Base-by-base conservation (phyloP, 2,888 invertebrate species). In the Catocala sponsa region DNA sequence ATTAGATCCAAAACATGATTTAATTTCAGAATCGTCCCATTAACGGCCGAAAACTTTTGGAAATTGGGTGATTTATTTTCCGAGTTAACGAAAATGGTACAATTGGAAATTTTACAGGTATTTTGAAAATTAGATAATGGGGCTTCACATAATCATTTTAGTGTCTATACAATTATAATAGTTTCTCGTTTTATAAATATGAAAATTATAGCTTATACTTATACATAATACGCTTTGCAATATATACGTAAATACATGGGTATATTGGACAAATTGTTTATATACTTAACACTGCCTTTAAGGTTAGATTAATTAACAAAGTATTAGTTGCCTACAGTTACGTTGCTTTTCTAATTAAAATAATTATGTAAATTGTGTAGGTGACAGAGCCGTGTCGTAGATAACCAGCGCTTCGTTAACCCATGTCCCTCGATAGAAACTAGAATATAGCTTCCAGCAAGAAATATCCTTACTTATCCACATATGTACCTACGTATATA, bases 101-200 rank as follows among this genome's bases (percentile, higher is more conserved):
- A 88, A 86, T 91, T 93, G 92, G 92, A 92, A 85, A 84, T 87
- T 85, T 81, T 84, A 81, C 90, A 94, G 93, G 93, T 93, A 93
- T 87, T 88, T 88, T 81, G 78, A 79, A 84, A 83, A 85, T 78
- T 86, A 86, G 82, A 87, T 79, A 82, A 80, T 74, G 92, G 92
- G 92, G 89, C 87, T 90, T 89, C 80, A 86, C 80, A 77, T 72
- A 57, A 59, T 77, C 76, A 77, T 78, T 74, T 77, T 78, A 76
- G 75, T 76, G 70, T 68, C 56, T 71, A 55, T 68, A 71, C 63
- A 63, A 67, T 70, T 65, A 70, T 76, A 77, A 66, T 73, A 70
- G 67, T 71, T 67, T 54, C 63, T 65, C 66, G 65, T 74, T 72
- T 70, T 73, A 74, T 73, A 66, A 72, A 73, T 74, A 72, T 55